Evolutionary conservation across 2,797 vertebrate species (phyloP).

Genomic region (Acropternis orthonyx): DNA sequence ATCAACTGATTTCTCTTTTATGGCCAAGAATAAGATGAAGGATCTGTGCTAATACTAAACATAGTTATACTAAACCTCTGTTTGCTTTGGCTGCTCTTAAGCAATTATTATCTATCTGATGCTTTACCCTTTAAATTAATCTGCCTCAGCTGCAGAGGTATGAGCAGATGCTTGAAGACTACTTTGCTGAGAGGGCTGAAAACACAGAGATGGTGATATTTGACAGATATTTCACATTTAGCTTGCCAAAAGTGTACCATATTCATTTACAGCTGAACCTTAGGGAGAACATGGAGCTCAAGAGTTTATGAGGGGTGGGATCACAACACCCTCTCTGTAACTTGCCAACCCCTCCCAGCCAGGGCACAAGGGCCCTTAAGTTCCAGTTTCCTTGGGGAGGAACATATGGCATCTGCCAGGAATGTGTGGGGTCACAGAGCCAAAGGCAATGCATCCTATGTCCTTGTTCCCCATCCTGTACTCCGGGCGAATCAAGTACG

Average conservation of each 20-base stretch:
- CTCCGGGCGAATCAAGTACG: neutral
- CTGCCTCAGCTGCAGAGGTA: slow-evolving; percentile 9
- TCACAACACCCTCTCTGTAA: neutral
- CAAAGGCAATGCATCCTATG: neutral
- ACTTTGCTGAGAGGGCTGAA: neutral
- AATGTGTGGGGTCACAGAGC: neutral
- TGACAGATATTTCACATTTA: neutral
- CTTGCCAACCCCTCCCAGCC: neutral
- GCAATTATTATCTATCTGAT: neutral
- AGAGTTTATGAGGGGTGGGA: neutral
- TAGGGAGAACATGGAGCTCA: neutral
- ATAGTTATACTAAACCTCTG: neutral
- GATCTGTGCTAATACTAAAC: neutral
- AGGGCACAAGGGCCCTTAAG: neutral
- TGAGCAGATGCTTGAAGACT: neutral
- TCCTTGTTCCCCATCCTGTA: neutral
- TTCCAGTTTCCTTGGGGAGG: neutral
- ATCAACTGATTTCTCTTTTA: slow-evolving; percentile 17
- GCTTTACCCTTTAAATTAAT: slow-evolving; percentile 1
- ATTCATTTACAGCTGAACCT: neutral
- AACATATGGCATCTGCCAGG: accelerated
- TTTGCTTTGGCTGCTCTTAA: slow-evolving; percentile 7
- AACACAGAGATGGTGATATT: neutral
- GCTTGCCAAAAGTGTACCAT: neutral
- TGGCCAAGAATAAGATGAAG: neutral